Percentiles rank a stretch among this genome's conserved stretches.
Evolutionary conservation across 30 jellyfish, hydroid and myxozoan species (phyloP).

Genomic region (Phacellophora camtschatica): DNA sequence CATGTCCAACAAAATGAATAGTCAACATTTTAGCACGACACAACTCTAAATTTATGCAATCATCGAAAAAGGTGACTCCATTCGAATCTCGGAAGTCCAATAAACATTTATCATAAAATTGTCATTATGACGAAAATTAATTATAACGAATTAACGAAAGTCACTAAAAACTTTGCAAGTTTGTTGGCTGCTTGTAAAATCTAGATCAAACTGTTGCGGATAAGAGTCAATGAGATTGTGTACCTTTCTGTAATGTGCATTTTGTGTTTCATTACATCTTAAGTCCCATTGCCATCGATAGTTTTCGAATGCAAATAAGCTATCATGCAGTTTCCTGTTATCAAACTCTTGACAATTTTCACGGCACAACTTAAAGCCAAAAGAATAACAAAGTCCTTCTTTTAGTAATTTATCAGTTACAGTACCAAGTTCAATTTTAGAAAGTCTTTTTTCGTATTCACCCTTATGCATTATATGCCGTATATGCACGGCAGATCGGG

Average conservation of each 20-base stretch:
- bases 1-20: too few relatives aligned
- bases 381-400: constrained; percentile 8
- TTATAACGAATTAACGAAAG: too few relatives aligned
- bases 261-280: constrained; percentile 9
- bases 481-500: constrained; percentile 35
- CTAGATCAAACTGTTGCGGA: background rate
- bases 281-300: constrained; percentile 60
- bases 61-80: too few relatives aligned
- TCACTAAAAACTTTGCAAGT: background rate
- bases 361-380: constrained; percentile 21
- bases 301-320: constrained; percentile 35
- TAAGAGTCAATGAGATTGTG: background rate
- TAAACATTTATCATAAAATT: too few relatives aligned
- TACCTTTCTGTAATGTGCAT: background rate
- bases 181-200: background rate
- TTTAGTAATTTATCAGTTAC: background rate
- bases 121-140: too few relatives aligned
- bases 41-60: too few relatives aligned
- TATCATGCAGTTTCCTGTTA: background rate
- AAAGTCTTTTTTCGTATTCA: background rate
- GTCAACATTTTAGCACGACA: too few relatives aligned
- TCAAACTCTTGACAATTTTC: constrained; percentile 34
- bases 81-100: too few relatives aligned
- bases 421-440: background rate
- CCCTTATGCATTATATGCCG: constrained; percentile 23